phyloP scores from a whole-genome alignment of 2,888 invertebrate genomes.

The Pecten maximus region DNA sequence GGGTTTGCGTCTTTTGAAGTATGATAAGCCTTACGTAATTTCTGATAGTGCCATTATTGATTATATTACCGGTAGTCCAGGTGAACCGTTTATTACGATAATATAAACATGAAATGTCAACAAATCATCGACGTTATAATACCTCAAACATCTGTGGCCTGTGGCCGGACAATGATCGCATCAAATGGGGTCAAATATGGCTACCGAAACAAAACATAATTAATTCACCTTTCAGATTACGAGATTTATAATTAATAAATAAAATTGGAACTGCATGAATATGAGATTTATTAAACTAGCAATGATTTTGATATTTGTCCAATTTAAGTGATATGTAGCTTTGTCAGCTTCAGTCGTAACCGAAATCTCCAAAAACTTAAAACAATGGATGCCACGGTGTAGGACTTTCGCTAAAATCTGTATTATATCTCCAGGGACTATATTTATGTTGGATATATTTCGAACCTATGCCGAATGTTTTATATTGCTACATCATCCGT shows the following conservation, averaged over 20 bases:
- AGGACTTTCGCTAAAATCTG: too few species aligned
- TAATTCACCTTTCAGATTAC: neutral
- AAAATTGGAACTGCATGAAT: neutral
- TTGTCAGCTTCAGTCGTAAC: neutral
- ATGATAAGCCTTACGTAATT: constrained; percentile 10
- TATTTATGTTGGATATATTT: neutral
- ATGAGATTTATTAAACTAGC: neutral
- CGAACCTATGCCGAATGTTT: too few species aligned
- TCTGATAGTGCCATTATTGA: neutral
- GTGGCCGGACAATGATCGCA: neutral
- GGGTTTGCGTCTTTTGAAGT: neutral
- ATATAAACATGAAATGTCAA: neutral
- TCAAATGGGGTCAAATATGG: neutral
- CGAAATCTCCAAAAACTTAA: neutral
- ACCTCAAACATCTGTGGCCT: neutral
- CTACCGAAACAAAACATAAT: neutral
- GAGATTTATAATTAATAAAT: neutral
- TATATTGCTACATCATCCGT: too few species aligned
- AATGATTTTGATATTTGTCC: neutral
- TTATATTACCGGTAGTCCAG: neutral
- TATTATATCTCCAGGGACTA: too few species aligned
- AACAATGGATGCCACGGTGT: too few species aligned
- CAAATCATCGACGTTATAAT: constrained; percentile 7
- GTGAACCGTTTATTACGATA: neutral
- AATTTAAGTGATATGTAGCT: too few species aligned